phyloP scores from a whole-genome alignment of 2,888 invertebrate species.

The Nebria brevicollis region DNA sequence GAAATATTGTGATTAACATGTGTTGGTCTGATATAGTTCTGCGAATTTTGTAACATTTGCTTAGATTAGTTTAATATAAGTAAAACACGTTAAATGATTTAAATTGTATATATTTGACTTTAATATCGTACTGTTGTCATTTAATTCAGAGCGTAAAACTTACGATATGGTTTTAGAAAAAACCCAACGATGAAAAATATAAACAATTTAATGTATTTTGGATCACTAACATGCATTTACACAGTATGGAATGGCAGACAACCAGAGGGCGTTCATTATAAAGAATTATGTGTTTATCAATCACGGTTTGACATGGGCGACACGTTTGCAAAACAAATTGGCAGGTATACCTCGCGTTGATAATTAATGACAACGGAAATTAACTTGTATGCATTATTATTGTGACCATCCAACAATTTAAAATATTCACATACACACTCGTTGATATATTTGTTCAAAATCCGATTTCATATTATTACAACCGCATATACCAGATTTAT shows the following conservation, averaged over 20 bases:
- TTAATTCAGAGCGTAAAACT: not conserved
- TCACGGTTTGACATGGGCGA: constrained; percentile 32
- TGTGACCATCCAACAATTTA: not conserved
- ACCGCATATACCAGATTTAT: not conserved
- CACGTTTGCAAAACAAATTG: constrained; percentile 38
- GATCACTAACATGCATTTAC: constrained; percentile 41
- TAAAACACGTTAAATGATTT: too few species aligned
- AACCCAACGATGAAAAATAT: constrained; percentile 16
- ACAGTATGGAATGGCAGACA: constrained; percentile 11
- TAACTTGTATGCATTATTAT: constrained; percentile 17
- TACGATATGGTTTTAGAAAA: not conserved
- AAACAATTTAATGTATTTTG: constrained; percentile 30
- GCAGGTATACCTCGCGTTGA: constrained; percentile 22
- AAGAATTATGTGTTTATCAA: constrained; percentile 46
- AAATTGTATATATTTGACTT: not conserved
- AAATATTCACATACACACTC: not conserved
- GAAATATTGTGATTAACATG: too few species aligned
- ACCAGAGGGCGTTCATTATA: constrained; percentile 39
- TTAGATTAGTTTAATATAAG: too few species aligned
- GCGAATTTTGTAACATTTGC: too few species aligned
- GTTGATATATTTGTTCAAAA: not conserved
- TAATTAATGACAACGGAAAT: constrained; percentile 38
- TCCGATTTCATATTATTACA: not conserved
- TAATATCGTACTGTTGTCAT: not conserved
- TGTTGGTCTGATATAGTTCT: too few species aligned